Evolutionary conservation across 2,113 vertebrate genomes (phyloP).

Genomic region (Cranoglanis bouderius): DNA sequence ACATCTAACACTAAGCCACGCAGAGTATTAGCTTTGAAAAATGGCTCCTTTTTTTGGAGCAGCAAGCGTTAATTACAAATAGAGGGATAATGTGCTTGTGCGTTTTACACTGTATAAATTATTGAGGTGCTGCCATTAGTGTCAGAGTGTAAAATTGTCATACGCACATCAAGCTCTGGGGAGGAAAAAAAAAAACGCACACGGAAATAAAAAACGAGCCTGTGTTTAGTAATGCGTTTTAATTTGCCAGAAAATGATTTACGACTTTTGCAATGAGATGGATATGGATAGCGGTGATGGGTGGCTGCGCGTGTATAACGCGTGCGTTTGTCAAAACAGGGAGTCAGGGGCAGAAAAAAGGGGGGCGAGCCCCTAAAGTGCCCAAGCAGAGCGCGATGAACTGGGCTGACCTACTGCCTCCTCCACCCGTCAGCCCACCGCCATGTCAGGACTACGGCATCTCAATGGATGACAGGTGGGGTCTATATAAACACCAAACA

Average conservation of each 20-base stretch:
- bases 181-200: neutral
- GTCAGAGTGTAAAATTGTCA: slow-evolving; percentile 60
- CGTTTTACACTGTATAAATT: slow-evolving; percentile 55
- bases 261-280: slow-evolving; percentile 31
- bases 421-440: slow-evolving; percentile 91
- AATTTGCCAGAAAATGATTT: slow-evolving; percentile 37
- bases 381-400: slow-evolving; percentile 94
- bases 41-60: slow-evolving; percentile 65
- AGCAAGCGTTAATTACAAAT: slow-evolving; percentile 74
- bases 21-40: slow-evolving; percentile 71
- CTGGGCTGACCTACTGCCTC: slow-evolving; percentile 94
- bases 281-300: slow-evolving; percentile 12
- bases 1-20: slow-evolving; percentile 54
- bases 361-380: slow-evolving; percentile 85
- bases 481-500: neutral
- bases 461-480: slow-evolving; percentile 88
- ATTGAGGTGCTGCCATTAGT: slow-evolving; percentile 60
- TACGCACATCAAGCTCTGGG: slow-evolving; percentile 35
- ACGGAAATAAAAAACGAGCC: slow-evolving; percentile 42
- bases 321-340: slow-evolving; percentile 72
- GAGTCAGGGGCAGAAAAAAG: slow-evolving; percentile 97
- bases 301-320: neutral
- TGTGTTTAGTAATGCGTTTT: slow-evolving; percentile 56
- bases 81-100: slow-evolving; percentile 58
- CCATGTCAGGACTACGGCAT: slow-evolving; percentile 88